phyloP scores from a whole-genome alignment of 2,888 invertebrate genomes.

The Nebria salina region DNA sequence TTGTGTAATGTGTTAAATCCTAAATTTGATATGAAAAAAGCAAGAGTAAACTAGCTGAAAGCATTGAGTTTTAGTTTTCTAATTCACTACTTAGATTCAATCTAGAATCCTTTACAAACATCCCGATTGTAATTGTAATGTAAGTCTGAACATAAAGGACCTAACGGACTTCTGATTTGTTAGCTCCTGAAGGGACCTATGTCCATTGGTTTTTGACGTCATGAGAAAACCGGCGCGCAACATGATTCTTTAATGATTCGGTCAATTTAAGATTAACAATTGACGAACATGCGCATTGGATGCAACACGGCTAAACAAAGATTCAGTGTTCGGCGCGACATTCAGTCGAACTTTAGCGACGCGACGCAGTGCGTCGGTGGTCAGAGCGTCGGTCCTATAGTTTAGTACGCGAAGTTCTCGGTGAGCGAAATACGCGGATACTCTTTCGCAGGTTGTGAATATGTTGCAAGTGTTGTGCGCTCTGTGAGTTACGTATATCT shows the following conservation, averaged over 20 bases:
- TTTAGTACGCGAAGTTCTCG: neutral
- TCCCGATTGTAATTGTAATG: neutral
- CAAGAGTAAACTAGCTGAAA: too few relatives aligned
- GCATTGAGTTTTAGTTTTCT: too few relatives aligned
- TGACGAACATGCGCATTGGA: neutral
- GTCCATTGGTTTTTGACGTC: neutral
- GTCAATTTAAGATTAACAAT: neutral
- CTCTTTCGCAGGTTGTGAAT: neutral
- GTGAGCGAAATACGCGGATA: neutral
- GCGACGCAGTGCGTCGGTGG: neutral
- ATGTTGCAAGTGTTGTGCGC: neutral
- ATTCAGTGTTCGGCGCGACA: neutral
- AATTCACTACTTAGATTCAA: too few relatives aligned
- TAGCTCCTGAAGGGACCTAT: neutral
- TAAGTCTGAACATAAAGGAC: neutral
- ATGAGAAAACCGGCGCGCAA: neutral
- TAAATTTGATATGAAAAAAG: too few relatives aligned
- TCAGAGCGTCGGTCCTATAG: neutral
- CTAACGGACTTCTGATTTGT: neutral
- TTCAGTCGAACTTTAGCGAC: neutral
- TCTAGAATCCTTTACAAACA: too few relatives aligned
- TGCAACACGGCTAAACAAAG: neutral
- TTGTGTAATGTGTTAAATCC: too few relatives aligned
- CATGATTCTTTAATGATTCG: conserved; percentile 1
- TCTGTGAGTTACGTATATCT: neutral